A percentile compares a stretch with the other conserved stretches of the same genome.
Evolutionary conservation across 2,797 vertebrate species (phyloP).

Genomic region (Hipposideros larvatus): DNA sequence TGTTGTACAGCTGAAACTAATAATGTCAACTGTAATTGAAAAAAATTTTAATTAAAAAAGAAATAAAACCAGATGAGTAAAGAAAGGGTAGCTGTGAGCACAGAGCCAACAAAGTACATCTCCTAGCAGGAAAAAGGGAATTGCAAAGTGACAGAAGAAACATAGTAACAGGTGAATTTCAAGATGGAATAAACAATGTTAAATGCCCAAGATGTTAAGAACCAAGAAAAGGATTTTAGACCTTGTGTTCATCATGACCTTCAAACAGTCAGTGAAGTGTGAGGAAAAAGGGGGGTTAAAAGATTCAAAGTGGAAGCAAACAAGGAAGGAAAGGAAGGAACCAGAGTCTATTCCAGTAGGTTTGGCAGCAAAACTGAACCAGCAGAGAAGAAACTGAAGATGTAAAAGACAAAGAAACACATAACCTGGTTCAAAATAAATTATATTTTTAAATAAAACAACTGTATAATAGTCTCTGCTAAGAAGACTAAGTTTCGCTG

Average conservation of each 20-base stretch:
- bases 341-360: not conserved
- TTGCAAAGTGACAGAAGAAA: not conserved
- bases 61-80: not conserved
- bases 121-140: not conserved
- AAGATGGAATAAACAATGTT: not conserved
- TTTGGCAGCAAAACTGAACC: not conserved
- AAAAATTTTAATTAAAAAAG: too few species aligned
- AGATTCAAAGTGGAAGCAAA: not conserved
- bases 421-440: not conserved
- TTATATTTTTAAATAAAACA: not conserved
- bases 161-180: not conserved
- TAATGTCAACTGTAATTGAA: too few species aligned
- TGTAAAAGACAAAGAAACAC: not conserved
- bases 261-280: not conserved
- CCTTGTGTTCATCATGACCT: constrained; percentile 21
- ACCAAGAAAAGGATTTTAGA: constrained; percentile 8
- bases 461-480: not conserved
- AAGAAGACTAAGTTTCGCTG: not conserved
- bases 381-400: not conserved
- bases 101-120: not conserved
- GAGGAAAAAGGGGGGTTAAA: not conserved
- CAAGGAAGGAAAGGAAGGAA: not conserved
- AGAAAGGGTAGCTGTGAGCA: not conserved
- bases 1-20: too few species aligned
- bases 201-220: not conserved